Evolutionary conservation across 1,140 invertebrate species (phyloP).

Genomic region (Theocolax elegans): DNA sequence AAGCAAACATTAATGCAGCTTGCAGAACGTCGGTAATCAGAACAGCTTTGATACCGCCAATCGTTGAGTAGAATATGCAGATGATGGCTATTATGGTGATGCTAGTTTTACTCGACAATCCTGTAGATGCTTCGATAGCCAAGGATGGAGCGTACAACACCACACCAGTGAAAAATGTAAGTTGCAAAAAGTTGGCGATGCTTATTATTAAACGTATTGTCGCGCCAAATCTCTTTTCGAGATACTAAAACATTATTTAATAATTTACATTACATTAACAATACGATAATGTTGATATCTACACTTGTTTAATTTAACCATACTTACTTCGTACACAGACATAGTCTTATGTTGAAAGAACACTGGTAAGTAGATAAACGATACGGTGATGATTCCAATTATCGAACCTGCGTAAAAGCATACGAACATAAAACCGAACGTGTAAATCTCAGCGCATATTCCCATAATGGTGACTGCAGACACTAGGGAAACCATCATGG

Average conservation of each 20-base stretch:
- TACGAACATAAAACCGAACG: slow-evolving; percentile 82
- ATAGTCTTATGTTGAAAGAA: slow-evolving; percentile 87
- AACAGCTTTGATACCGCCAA: slow-evolving; percentile 92
- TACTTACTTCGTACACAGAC: slow-evolving; percentile 90
- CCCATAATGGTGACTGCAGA: slow-evolving; percentile 92
- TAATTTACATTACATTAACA: no score
- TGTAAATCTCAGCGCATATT: slow-evolving; percentile 86
- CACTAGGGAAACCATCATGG: slow-evolving; percentile 94
- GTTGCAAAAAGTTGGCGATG: slow-evolving; percentile 81
- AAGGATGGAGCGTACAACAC: slow-evolving; percentile 93
- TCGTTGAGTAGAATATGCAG: slow-evolving; percentile 88
- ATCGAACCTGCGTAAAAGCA: slow-evolving; percentile 82
- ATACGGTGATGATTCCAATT: slow-evolving; percentile 80
- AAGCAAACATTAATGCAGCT: slow-evolving; percentile 79
- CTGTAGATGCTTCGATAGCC: slow-evolving; percentile 89
- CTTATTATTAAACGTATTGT: slow-evolving; percentile 77
- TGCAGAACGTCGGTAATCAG: slow-evolving; percentile 89
- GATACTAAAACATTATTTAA: slow-evolving; percentile 70
- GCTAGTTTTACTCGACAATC: slow-evolving; percentile 77
- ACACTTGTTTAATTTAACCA: no score
- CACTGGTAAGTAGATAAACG: slow-evolving; percentile 88
- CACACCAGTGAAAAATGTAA: slow-evolving; percentile 91
- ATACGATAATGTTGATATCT: no score
- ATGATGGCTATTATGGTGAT: slow-evolving; percentile 82
- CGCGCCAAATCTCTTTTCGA: slow-evolving; percentile 84